Evolutionary conservation across 2,888 invertebrate genomes (phyloP), one percentile per base, ranked within the genome.

Genomic region (Dryobotodes eremita): DNA sequence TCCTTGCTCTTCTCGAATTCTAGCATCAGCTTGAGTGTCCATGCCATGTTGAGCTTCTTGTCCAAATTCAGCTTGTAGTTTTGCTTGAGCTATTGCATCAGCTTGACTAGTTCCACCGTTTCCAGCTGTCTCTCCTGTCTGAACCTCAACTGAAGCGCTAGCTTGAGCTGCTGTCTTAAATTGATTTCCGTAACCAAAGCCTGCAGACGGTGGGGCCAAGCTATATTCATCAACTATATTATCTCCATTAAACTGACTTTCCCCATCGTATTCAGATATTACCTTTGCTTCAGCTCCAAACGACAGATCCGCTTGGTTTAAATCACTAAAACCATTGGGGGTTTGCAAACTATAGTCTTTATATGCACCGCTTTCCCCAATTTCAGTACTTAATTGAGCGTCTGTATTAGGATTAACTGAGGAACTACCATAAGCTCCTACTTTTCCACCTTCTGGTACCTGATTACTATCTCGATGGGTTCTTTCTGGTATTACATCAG

Each of bases 121-220:
- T 70, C 42, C 10, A 11, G 42, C 17, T 36, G 36, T 50, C 13
- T 36, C 3, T 2, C 11, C 36, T 10, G 42, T 26, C 8, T 53
- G 8, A 68, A 53, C 26, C 26, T 69, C 42, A 6, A 15, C 20
- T 20, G 15, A 53, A 68, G 42, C 23, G 26, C 73, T 73, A 73
- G 53, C 26, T 68, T 73, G 69, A 23, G 73, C 26, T 20, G 20
- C 36, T 68, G 68, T 10, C 36, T 26, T 53, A 26, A 53, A 73
- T 73, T 53, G 50, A 53, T 68, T 66, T n/a, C n/a, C n/a, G n/a
- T n/a, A n/a, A n/a, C n/a, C n/a, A n/a, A n/a, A n/a, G n/a, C n/a
- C n/a, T n/a, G n/a, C n/a, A n/a, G n/a, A n/a, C n/a, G n/a, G n/a
- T n/a, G n/a, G n/a, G n/a, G n/a, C n/a, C n/a, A n/a, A n/a, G n/a